Evolutionary conservation across 2,113 vertebrate genomes (phyloP).

Genomic region (Plecturocebus donacophilus): DNA sequence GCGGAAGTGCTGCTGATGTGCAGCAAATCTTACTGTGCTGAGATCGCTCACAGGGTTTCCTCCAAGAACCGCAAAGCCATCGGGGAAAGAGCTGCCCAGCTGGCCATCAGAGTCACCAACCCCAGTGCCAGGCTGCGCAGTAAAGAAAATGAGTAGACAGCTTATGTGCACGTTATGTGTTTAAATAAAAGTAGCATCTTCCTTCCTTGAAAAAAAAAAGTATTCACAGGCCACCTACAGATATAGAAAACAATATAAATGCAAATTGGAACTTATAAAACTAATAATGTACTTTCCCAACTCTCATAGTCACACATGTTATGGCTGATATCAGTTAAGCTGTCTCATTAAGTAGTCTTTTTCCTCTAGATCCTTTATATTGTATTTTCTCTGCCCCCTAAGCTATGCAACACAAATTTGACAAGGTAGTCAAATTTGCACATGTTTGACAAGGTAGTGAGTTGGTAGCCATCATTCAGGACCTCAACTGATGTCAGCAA

Average conservation of each 20-base stretch:
- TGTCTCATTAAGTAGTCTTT: conserved; percentile 17
- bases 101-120: no score
- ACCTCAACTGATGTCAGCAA: background rate
- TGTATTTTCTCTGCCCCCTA: background rate
- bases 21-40: no score
- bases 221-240: background rate
- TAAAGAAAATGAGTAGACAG: no score
- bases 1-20: no score
- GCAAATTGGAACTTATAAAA: background rate
- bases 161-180: no score
- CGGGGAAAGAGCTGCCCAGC: no score
- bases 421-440: background rate
- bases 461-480: background rate
- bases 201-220: no score
- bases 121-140: no score
- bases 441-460: background rate
- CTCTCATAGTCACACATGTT: background rate
- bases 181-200: no score
- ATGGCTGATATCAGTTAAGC: background rate
- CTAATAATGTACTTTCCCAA: background rate
- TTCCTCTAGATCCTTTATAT: background rate
- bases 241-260: background rate
- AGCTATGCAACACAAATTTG: background rate
- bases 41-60: no score
- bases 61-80: no score